Base-by-base conservation (phyloP, 2,888 invertebrate genomes). In the Zhuqinia jingwanae region DNA sequence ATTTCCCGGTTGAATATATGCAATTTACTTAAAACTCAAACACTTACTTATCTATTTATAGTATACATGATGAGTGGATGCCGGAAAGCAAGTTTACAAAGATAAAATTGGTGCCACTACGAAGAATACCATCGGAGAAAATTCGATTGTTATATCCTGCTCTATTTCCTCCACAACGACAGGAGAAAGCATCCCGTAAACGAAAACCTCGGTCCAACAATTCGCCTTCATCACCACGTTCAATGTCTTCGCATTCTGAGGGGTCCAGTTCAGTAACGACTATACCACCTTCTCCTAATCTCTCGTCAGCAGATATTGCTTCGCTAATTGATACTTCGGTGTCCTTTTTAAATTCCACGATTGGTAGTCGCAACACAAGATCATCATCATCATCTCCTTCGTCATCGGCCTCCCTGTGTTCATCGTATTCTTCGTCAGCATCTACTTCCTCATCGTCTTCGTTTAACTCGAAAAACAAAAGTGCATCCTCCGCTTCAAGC, bases 1-100 rank as follows among this genome's bases (percentile, higher is more conserved):
- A n/a, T n/a, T n/a, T n/a, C n/a, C n/a, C n/a, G n/a, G n/a, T n/a
- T n/a, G n/a, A 42, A 68, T 68, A 17, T 3, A 73, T 73, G 0
- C 2, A 50, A 17, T 25, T 25, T 60, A 25, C 58, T 25, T 2
- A 20, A 27, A 56, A 13, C n/a, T n/a, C 27, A 27, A 27, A 11
- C 25, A 27, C 13, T 60, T 58, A 2, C 11, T 60, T 20, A 20
- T 47, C 11, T 10, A 2, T 78, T 79, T 79, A 11, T 60, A 91
- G 91, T 50, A 77, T 90, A 47, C 88, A 90, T 3, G 90, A 91
- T 63, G 90, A 91, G 84, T 91, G 90, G 90, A 79, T 91, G 45
- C 87, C 89, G 10, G 86, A 90, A 65, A 89, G 89, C 73, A 89
- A 91, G 53, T 90, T 79, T 65, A 63, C 60, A n/a, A 20, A 47